Percentiles rank a stretch among this genome's conserved stretches.
phyloP scores from a whole-genome alignment of 2,113 vertebrate species.

The Marcusenius ussheri region DNA sequence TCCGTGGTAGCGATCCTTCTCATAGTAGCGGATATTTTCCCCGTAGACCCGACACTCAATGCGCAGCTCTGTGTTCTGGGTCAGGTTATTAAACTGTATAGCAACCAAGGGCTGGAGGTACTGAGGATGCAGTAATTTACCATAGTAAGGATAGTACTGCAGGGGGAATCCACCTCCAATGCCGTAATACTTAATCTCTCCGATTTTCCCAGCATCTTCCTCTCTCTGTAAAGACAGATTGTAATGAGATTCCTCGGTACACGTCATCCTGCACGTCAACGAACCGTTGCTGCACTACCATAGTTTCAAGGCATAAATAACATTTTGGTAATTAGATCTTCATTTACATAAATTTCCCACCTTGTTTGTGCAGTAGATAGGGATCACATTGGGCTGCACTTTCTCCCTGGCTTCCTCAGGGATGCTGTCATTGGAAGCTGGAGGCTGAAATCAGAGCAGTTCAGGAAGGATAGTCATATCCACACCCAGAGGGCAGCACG shows the following conservation, averaged over 20 bases:
- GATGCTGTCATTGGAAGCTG: conserved; percentile 59
- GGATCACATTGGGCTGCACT: conserved; percentile 69
- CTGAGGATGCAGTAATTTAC: conserved; percentile 74
- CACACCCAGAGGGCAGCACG: background rate
- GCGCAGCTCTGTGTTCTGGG: conserved; percentile 63
- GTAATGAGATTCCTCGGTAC: background rate
- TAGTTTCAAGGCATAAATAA: background rate
- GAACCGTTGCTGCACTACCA: background rate
- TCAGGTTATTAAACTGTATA: conserved; percentile 85
- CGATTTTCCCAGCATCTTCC: conserved; percentile 73
- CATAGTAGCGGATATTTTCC: conserved; percentile 82
- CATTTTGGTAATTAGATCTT: background rate
- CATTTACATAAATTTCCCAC: conserved; percentile 46
- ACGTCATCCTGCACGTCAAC: background rate
- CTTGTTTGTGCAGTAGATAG: conserved; percentile 76
- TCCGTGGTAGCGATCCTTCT: conserved; percentile 97
- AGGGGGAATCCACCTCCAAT: conserved; percentile 77
- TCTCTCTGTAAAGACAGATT: conserved; percentile 59
- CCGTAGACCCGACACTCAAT: conserved; percentile 85
- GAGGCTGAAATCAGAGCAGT: conserved; percentile 57
- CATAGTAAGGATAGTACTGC: conserved; percentile 96
- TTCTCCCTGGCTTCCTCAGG: conserved; percentile 58
- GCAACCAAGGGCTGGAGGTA: conserved; percentile 94
- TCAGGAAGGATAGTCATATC: background rate
- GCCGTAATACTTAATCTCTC: conserved; percentile 71